These are phyloP conservation scores for Neoaliturus tenellus DNA, from an alignment of 2,888 invertebrate species.

Conservation along the genomic window DNA sequence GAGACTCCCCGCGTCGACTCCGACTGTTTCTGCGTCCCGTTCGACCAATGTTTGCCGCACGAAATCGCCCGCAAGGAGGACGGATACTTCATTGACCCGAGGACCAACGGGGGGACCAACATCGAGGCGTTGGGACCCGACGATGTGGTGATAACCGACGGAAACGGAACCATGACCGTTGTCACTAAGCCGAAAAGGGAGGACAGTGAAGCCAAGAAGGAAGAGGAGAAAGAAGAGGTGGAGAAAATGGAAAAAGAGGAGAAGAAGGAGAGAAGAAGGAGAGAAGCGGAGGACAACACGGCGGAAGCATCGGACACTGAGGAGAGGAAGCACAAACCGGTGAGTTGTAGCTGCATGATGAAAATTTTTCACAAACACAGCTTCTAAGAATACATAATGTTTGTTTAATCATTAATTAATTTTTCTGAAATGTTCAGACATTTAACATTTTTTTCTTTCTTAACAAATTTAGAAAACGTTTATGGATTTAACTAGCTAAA, in stretches of 20 bases:
- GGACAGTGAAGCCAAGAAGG: constrained; percentile 76
- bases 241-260: constrained; percentile 67
- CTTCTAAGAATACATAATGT: too few relatives aligned
- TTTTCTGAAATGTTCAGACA: too few relatives aligned
- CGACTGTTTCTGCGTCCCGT: constrained; percentile 87
- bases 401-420: too few relatives aligned
- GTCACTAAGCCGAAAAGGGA: constrained; percentile 64
- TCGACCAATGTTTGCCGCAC: constrained; percentile 87
- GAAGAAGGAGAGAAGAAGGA: constrained; percentile 61
- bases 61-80: constrained; percentile 92
- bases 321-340: constrained; percentile 63
- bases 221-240: constrained; percentile 63
- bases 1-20: constrained; percentile 70
- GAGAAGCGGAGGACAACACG: constrained; percentile 59
- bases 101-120: constrained; percentile 80
- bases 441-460: too few relatives aligned
- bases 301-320: constrained; percentile 58
- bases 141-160: constrained; percentile 74
- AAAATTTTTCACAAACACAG: too few relatives aligned
- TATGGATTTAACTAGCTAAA: too few relatives aligned
- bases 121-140: constrained; percentile 85
- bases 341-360: too few relatives aligned
- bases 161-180: constrained; percentile 67
- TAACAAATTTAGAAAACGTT: too few relatives aligned
- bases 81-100: constrained; percentile 81